phyloP scores from a whole-genome alignment of 2,888 invertebrate species.

The Nephrocerus scutellatus region DNA sequence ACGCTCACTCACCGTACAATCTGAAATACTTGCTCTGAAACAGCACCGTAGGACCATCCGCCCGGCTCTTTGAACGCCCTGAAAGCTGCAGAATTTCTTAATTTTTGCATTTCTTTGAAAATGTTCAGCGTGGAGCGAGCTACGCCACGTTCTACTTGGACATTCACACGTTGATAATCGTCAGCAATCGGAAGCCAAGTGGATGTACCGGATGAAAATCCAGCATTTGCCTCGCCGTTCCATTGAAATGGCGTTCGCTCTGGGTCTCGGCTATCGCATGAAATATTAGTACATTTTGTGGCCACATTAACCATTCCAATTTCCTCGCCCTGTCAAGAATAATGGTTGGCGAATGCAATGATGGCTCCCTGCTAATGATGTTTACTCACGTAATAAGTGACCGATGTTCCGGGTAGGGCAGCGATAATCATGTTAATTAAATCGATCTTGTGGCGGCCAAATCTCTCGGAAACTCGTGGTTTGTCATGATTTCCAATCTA shows the following conservation, averaged over 20 bases:
- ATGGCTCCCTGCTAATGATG: no score
- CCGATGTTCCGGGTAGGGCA: constrained; percentile 66
- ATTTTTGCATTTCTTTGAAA: constrained; percentile 51
- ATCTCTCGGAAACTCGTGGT: constrained; percentile 55
- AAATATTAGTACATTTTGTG: constrained; percentile 43
- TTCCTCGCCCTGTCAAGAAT: constrained; percentile 66
- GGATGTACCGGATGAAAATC: constrained; percentile 51
- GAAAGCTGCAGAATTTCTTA: constrained; percentile 49
- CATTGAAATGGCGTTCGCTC: constrained; percentile 59
- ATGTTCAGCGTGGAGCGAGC: constrained; percentile 53
- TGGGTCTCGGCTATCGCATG: constrained; percentile 49
- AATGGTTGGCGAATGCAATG: no score
- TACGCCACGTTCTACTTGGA: constrained; percentile 50
- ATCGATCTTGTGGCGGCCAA: constrained; percentile 58
- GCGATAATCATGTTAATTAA: constrained; percentile 62
- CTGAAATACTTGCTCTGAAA: constrained; percentile 36
- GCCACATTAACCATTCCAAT: constrained; percentile 55
- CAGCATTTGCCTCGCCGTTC: constrained; percentile 49
- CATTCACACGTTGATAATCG: constrained; percentile 56
- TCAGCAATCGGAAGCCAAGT: constrained; percentile 65
- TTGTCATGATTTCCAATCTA: constrained; percentile 65
- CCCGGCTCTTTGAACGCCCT: constrained; percentile 29
- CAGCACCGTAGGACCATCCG: constrained; percentile 35
- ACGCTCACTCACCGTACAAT: constrained; percentile 33
- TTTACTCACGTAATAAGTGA: constrained; percentile 63